Evolutionary conservation across 2,113 vertebrate genomes (phyloP).

Genomic region (Leucopternis melanops): DNA sequence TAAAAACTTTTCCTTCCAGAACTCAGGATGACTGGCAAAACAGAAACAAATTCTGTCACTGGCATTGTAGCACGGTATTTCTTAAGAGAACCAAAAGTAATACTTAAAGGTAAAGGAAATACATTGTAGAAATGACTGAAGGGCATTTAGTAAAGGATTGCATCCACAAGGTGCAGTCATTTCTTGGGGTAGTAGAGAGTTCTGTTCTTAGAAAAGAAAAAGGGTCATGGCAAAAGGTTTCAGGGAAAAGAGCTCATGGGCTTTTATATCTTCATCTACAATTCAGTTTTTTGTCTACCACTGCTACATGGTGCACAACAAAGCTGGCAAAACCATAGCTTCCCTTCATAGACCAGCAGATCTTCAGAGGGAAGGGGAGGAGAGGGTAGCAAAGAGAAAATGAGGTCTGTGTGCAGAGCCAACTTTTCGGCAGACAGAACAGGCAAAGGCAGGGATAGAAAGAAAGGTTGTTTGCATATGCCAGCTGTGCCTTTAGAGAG

Average conservation of each 20-base stretch:
- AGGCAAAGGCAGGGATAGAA: not conserved
- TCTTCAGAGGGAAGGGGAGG: not conserved
- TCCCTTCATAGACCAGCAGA: not conserved
- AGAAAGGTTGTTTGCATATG: not conserved
- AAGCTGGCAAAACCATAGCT: not conserved
- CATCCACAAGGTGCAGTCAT: not conserved
- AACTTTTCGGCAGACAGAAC: not conserved
- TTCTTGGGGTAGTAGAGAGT: not conserved
- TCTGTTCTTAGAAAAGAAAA: not conserved
- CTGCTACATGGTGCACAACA: not conserved
- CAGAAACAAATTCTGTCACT: not conserved
- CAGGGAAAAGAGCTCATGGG: not conserved
- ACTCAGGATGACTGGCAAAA: not conserved
- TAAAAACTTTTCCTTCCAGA: not conserved
- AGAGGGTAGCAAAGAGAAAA: not conserved
- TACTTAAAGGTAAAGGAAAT: not conserved
- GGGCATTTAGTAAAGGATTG: not conserved
- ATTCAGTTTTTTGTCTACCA: not conserved
- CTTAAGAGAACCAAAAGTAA: not conserved
- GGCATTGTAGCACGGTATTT: not conserved
- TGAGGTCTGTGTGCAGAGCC: not conserved
- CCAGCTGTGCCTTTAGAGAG: not conserved
- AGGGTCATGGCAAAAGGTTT: not conserved
- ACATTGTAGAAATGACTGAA: not conserved
- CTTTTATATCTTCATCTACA: not conserved